Percentiles rank a stretch among this genome's conserved stretches.
Conservation (phyloP, 2,797 vertebrate species). For the Pangasius mekongensis region DNA sequence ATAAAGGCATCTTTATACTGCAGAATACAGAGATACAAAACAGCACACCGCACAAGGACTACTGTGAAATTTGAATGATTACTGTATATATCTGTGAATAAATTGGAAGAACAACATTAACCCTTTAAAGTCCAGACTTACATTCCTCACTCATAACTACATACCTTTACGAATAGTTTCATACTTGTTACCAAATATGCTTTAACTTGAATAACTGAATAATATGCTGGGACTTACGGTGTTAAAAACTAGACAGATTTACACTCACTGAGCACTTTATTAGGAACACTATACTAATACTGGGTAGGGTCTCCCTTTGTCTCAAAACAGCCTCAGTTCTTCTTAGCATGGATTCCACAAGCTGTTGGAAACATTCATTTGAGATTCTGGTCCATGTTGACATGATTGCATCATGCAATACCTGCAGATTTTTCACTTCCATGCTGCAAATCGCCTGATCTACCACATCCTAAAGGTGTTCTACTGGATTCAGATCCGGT, state of each 20-base stretch:
- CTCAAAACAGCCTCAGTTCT: background rate
- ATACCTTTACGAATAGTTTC: background rate
- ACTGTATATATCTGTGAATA: background rate
- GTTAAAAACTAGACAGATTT: background rate
- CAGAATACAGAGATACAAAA: slow-evolving; percentile 13
- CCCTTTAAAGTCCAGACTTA: background rate
- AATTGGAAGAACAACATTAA: background rate
- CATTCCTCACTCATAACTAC: background rate
- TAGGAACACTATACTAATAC: background rate
- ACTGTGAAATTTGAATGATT: background rate
- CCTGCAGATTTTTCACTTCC: background rate
- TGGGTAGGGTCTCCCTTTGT: background rate
- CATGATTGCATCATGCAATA: background rate
- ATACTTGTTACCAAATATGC: background rate
- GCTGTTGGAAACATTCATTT: background rate
- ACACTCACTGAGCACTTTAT: background rate
- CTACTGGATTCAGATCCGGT: background rate
- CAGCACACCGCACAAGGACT: background rate
- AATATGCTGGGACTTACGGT: background rate
- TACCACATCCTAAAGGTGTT: no score
- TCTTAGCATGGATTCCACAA: background rate
- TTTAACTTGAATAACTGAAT: background rate
- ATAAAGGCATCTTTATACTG: slow-evolving; percentile 99
- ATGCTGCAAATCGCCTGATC: background rate
- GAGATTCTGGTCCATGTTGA: background rate